These are phyloP conservation scores for Donacobius atricapilla DNA, from an alignment of 2,113 vertebrate genomes.

Conservation along the genomic window DNA sequence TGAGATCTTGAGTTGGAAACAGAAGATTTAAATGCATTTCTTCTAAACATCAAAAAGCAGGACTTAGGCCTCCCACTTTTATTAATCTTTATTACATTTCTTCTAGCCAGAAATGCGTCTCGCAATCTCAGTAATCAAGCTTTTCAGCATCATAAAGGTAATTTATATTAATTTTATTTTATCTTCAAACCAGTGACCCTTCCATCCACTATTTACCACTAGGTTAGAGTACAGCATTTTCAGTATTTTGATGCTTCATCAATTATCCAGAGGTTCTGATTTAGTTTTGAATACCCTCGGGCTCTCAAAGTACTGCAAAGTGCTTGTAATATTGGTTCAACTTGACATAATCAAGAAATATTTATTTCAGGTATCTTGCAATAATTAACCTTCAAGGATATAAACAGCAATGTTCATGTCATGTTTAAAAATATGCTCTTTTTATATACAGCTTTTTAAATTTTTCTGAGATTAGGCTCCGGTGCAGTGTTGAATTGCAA, in stretches of 20 bases:
- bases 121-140: neutral
- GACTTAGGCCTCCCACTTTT: neutral
- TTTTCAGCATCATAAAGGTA: slow-evolving; percentile 1
- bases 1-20: neutral
- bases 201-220: neutral
- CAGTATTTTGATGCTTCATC: slow-evolving; percentile 20
- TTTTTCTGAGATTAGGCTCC: neutral
- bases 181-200: neutral
- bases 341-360: neutral
- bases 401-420: neutral
- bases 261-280: neutral
- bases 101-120: neutral
- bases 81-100: neutral
- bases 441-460: neutral
- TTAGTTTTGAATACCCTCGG: neutral
- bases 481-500: neutral
- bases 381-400: neutral
- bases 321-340: neutral
- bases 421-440: neutral
- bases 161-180: neutral
- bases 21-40: neutral
- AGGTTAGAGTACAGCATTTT: neutral
- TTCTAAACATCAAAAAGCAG: neutral
- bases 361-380: neutral
- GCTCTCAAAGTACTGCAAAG: neutral